Base-by-base conservation (phyloP, 1,140 invertebrate species). In the Apis cerana region DNA sequence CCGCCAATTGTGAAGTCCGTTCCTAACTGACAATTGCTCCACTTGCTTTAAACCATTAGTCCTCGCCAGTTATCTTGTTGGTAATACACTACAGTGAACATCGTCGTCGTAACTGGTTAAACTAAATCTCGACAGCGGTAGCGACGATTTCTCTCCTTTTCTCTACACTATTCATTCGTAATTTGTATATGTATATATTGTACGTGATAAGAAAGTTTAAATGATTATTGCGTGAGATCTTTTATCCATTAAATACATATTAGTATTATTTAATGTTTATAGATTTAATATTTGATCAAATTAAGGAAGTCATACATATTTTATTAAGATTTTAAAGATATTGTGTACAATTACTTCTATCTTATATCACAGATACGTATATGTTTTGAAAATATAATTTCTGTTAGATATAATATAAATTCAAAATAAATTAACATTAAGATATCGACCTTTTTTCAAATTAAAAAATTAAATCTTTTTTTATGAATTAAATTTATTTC, bases 1-100 rank as follows among this genome's bases (percentile, higher is more conserved):
- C 89, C 87, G 84, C 85, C 88, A 89, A 91, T 91, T 91, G 87
- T 83, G 81, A 82, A 83, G 85, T 85, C 89, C 89, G 90, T 91
- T 91, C 85, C 89, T 89, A 89, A 88, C 86, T 89, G 88, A 91
- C 90, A 92, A 91, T 92, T 92, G 90, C 84, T 91, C 86, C 88
- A 91, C 88, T 91, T 92, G 85, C 81, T 84, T 83, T 52, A 67
- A 82, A 85, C 86, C 89, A 91, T 90, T 90, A 90, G 89, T 89
- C 78, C 88, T 83, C 85, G 84, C 82, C 86, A 74, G 90, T 91
- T 91, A 91, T 89, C 89, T 89, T 80, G 87, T 85, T 85, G 90
- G 88, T 86, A 90, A 91, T 89, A 85, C 77, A 87, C 87, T 82
- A 67, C 86, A 87, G 87, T 88, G 88, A 65, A 86, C 84, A 78